These are phyloP conservation scores for Physocephala rufipes DNA, from an alignment of 2,888 invertebrate genomes.

Conservation along the genomic window DNA sequence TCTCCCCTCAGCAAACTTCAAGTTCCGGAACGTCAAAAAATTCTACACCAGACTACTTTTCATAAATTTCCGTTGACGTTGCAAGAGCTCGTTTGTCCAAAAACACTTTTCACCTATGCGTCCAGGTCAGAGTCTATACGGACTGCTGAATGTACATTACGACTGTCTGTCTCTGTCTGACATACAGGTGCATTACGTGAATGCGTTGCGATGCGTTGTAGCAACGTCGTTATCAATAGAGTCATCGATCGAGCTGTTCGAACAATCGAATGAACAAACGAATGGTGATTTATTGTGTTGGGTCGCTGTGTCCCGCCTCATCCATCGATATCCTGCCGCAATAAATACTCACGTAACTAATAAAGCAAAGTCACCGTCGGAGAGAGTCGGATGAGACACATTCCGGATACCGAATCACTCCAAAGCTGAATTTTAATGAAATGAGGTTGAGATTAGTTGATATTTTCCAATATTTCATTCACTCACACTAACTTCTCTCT, in stretches of 20 bases:
- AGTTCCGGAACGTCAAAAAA: slow-evolving; percentile 9
- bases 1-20: not conserved
- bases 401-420: not conserved
- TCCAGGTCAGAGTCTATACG: no score
- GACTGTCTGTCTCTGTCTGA: no score
- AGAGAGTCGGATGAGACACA: no score
- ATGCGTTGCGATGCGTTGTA: slow-evolving; percentile 22
- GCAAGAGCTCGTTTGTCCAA: not conserved
- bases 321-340: no score
- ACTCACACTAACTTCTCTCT: not conserved
- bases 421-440: slow-evolving; percentile 10
- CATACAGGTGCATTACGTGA: no score
- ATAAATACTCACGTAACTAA: no score
- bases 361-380: no score
- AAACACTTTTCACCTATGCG: not conserved
- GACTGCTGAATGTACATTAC: not conserved
- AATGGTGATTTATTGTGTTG: not conserved
- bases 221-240: slow-evolving; percentile 6
- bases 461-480: slow-evolving; percentile 1
- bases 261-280: not conserved
- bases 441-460: slow-evolving; percentile 13
- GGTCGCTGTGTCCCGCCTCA: no score
- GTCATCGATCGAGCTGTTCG: not conserved
- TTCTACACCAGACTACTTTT: slow-evolving; percentile 8
- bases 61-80: not conserved